Conservation (phyloP, 2,888 invertebrate genomes). For the Labia minor region DNA sequence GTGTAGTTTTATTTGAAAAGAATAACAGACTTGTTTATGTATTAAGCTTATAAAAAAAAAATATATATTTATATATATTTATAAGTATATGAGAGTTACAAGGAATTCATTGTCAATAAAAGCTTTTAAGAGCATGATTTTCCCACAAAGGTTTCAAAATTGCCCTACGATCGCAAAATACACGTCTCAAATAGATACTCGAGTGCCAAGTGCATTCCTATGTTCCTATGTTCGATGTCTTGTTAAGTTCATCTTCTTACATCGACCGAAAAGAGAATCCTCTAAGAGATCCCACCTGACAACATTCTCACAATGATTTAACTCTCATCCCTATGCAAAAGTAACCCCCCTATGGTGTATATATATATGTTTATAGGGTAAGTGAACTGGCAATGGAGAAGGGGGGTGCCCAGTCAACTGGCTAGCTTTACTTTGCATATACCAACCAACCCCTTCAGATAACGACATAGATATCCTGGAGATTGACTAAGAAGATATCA, state of each 20-base stretch:
- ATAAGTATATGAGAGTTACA: not conserved
- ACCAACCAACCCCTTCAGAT: not conserved
- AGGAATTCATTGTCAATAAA: not conserved
- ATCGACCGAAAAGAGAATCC: not conserved
- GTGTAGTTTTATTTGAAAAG: no score
- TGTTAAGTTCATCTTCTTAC: slow-evolving; percentile 13
- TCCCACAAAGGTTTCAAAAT: not conserved
- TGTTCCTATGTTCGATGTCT: slow-evolving; percentile 13
- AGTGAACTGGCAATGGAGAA: not conserved
- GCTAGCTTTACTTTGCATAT: slow-evolving; percentile 1
- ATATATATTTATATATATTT: no score
- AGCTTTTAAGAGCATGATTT: not conserved
- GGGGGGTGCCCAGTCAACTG: not conserved
- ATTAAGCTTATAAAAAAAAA: no score
- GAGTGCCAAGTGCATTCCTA: slow-evolving; percentile 4
- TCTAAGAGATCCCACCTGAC: slow-evolving; percentile 1
- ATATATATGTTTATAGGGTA: not conserved
- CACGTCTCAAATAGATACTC: not conserved
- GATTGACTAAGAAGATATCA: not conserved
- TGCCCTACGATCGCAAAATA: slow-evolving; percentile 4
- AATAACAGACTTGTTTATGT: no score
- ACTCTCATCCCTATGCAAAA: not conserved
- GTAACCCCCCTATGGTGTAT: not conserved
- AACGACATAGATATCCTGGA: not conserved
- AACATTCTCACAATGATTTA: slow-evolving; percentile 1